phyloP scores from a whole-genome alignment of 2,888 invertebrate genomes.

The Ormyrus rosae region DNA sequence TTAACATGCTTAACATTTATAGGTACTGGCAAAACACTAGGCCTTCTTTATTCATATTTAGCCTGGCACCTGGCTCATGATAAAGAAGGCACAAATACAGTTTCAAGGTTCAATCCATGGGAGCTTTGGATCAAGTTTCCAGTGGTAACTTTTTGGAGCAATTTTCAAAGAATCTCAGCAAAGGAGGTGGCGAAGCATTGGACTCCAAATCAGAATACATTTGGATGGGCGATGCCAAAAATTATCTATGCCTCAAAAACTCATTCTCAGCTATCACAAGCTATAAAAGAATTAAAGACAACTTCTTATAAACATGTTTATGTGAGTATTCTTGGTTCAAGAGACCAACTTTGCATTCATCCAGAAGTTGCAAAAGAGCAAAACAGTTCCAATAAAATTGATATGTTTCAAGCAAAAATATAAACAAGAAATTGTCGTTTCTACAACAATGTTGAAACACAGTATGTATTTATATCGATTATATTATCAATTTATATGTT shows the following conservation, averaged over 20 bases:
- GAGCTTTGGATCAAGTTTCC: constrained; percentile 64
- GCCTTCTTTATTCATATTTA: constrained; percentile 92
- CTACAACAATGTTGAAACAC: constrained; percentile 85
- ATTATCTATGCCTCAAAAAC: constrained; percentile 98
- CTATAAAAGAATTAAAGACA: constrained; percentile 94
- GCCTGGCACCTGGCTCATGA: constrained; percentile 98
- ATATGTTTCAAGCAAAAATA: constrained; percentile 91
- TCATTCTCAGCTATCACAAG: constrained; percentile 96
- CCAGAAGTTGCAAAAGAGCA: constrained; percentile 91
- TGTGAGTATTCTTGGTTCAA: constrained; percentile 93
- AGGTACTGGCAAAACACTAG: constrained; percentile 95
- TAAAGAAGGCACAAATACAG: constrained; percentile 85
- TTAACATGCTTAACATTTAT: constrained; percentile 19
- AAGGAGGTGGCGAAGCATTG: constrained; percentile 77
- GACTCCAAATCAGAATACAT: constrained; percentile 62
- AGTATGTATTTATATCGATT: constrained; percentile 18
- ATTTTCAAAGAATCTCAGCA: constrained; percentile 76
- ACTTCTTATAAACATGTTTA: constrained; percentile 90
- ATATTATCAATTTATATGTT: no score
- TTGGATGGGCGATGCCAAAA: constrained; percentile 80
- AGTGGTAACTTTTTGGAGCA: constrained; percentile 73
- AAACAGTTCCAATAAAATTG: constrained; percentile 85
- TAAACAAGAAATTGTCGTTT: constrained; percentile 87
- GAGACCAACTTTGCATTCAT: constrained; percentile 98
- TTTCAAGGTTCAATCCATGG: constrained; percentile 67